Evolutionary conservation across 2,113 vertebrate genomes (phyloP).

Genomic region (Herpailurus yagouaroundi): DNA sequence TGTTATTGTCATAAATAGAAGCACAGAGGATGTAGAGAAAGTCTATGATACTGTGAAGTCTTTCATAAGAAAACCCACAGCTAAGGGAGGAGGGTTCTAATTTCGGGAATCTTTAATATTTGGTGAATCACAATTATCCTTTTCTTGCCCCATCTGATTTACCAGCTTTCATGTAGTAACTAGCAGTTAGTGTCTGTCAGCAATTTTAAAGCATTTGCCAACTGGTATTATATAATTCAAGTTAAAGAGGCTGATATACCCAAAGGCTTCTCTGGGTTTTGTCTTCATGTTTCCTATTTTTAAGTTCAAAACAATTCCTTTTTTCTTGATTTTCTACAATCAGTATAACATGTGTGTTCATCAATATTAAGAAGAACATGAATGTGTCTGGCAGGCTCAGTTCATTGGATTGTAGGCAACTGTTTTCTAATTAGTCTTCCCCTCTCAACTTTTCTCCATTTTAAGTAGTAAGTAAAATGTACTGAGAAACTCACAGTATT

Average conservation of each 20-base stretch:
- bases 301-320: slow-evolving; percentile 54
- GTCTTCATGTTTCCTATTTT: slow-evolving; percentile 36
- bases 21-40: background rate
- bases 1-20: background rate
- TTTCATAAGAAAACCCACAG: background rate
- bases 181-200: background rate
- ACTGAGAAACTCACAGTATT: background rate
- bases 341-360: slow-evolving; percentile 29
- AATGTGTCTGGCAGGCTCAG: slow-evolving; percentile 35
- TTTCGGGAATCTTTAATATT: background rate
- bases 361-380: slow-evolving; percentile 51
- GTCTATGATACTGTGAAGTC: background rate
- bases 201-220: slow-evolving; percentile 50
- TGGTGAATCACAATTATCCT: background rate
- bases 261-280: slow-evolving; percentile 33
- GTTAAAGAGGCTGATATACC: background rate
- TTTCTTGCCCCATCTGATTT: background rate
- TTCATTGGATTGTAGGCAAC: slow-evolving; percentile 15
- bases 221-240: background rate
- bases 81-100: background rate
- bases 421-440: slow-evolving; percentile 66
- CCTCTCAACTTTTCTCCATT: slow-evolving; percentile 28
- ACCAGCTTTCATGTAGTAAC: background rate
- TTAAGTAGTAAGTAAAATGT: slow-evolving; percentile 47
- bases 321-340: slow-evolving; percentile 11